Evolutionary conservation across 2,888 invertebrate genomes (phyloP).

Genomic region (Rhorus exstirpatorius): DNA sequence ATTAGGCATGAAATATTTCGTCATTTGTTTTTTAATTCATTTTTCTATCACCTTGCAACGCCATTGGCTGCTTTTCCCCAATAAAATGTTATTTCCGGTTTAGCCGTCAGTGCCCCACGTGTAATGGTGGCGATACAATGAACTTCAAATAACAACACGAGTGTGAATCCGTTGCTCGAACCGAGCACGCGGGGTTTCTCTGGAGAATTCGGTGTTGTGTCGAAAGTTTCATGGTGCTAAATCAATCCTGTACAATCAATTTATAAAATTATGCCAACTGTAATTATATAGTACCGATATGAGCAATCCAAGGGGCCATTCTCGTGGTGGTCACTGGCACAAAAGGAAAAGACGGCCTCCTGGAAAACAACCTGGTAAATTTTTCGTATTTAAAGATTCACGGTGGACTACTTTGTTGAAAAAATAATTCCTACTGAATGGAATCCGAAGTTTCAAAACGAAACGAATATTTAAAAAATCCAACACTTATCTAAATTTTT

Average conservation of each 20-base stretch:
- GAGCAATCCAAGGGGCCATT: constrained; percentile 50
- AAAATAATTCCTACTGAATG: no score
- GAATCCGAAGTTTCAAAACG: no score
- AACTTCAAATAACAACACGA: constrained; percentile 35
- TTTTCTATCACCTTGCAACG: no score
- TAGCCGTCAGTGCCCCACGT: constrained; percentile 12
- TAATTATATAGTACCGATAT: constrained; percentile 11
- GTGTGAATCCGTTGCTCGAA: no score
- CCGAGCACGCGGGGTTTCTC: background rate
- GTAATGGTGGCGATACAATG: background rate
- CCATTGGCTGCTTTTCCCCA: no score
- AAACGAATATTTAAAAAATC: no score
- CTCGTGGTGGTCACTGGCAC: constrained; percentile 43
- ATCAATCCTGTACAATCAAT: background rate
- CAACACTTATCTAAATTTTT: no score
- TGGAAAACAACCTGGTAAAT: constrained; percentile 38
- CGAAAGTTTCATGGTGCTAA: background rate
- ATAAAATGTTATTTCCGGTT: background rate
- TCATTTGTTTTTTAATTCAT: no score
- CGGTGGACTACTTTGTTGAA: no score
- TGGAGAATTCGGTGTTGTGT: background rate
- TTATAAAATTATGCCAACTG: constrained; percentile 3
- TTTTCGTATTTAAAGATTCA: constrained; percentile 1
- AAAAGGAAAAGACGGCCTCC: constrained; percentile 36
- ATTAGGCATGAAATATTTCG: no score